Conservation (phyloP, 2,113 vertebrate genomes). For the Rutilus rutilus region DNA sequence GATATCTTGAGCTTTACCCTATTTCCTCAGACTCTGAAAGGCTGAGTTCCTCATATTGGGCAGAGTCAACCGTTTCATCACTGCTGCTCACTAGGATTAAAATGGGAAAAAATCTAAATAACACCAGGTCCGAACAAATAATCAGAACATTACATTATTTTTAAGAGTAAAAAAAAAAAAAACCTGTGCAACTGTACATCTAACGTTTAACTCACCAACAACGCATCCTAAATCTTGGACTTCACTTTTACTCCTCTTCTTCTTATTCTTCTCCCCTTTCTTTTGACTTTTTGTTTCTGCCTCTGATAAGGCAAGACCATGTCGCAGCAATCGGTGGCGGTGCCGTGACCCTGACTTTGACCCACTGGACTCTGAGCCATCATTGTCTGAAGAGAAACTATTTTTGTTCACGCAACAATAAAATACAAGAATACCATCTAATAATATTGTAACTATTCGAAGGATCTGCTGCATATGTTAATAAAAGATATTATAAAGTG, state of each 20-base stretch:
- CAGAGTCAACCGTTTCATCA: conserved; percentile 70
- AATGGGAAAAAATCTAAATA: background rate
- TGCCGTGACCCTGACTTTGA: conserved; percentile 70
- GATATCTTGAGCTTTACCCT: conserved; percentile 34
- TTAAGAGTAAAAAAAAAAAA: too few species aligned
- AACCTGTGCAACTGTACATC: too few species aligned
- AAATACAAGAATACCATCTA: background rate
- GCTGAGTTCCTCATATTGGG: conserved; percentile 80
- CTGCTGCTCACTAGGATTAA: background rate
- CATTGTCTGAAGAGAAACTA: conserved; percentile 23
- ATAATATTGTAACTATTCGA: background rate
- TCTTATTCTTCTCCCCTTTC: conserved; percentile 63
- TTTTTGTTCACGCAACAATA: background rate
- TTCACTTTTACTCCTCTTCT: conserved; percentile 68
- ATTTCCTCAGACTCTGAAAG: conserved; percentile 78
- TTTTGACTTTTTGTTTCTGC: conserved; percentile 75
- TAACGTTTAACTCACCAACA: background rate
- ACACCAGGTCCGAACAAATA: background rate
- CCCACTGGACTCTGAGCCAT: conserved; percentile 69
- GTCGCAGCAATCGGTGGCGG: conserved; percentile 86
- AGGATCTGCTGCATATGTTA: background rate
- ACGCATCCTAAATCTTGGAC: conserved; percentile 24
- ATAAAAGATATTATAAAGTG: background rate
- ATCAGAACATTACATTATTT: background rate
- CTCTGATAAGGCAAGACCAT: conserved; percentile 84